Conservation (phyloP, 2,797 vertebrate genomes). For the Hippocampus kuda region DNA sequence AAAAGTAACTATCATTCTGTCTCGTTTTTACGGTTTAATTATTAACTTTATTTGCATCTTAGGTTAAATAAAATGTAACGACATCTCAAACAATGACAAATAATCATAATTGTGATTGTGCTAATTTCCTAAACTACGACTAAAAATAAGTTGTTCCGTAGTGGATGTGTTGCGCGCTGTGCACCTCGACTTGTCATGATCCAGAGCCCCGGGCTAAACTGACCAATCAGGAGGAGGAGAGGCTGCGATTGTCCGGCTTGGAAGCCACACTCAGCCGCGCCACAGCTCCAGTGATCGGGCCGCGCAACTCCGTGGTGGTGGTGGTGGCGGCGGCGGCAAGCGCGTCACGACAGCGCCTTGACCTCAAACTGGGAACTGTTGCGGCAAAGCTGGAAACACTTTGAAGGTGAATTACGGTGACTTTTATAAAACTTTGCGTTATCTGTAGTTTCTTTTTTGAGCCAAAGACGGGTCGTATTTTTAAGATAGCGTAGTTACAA, state of each 20-base stretch:
- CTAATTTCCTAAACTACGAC: neutral
- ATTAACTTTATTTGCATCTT: neutral
- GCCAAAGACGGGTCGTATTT: neutral
- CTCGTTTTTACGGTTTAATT: neutral
- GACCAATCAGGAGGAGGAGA: constrained; percentile 13
- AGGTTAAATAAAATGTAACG: neutral
- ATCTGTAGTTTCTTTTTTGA: neutral
- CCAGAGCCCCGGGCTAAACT: neutral
- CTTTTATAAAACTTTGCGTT: constrained; percentile 16
- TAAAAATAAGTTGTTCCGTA: neutral
- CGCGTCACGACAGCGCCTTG: constrained; percentile 19
- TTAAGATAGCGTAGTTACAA: neutral
- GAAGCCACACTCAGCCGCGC: constrained; percentile 12
- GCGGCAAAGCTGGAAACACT: neutral
- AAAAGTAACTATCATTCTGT: neutral
- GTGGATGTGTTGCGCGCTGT: no score
- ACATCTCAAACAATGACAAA: neutral
- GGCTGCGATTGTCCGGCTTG: neutral
- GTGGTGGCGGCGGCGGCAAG: constrained; percentile 12
- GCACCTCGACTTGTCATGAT: neutral
- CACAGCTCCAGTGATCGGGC: constrained; percentile 27
- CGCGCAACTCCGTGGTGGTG: constrained; percentile 32
- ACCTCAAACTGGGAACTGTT: constrained; percentile 20
- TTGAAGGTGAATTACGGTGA: neutral
- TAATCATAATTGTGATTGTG: neutral